Conservation (phyloP, 2,113 vertebrate species). For the Pagrus major region DNA sequence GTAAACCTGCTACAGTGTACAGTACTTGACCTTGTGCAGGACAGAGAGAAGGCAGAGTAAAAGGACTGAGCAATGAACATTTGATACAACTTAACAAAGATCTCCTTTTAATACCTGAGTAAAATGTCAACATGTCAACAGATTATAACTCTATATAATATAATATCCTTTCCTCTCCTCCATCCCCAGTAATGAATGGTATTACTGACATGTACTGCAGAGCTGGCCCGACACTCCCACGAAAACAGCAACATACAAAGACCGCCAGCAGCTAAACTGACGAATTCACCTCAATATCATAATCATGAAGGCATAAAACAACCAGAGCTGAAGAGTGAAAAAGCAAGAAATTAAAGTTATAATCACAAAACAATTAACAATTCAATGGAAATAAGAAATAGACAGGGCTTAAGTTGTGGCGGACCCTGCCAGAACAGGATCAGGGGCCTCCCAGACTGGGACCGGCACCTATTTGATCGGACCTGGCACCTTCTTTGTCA, state of each 20-base stretch:
- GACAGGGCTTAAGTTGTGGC: too few species aligned
- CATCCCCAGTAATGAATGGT: neutral
- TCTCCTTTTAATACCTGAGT: neutral
- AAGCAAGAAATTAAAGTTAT: neutral
- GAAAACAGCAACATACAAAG: neutral
- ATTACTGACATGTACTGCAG: neutral
- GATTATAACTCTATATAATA: neutral
- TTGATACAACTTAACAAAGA: neutral
- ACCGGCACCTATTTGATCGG: too few species aligned
- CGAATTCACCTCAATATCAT: neutral
- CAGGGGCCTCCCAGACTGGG: too few species aligned
- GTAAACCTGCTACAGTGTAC: conserved; percentile 20
- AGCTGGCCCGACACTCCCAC: neutral
- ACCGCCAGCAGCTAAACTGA: neutral
- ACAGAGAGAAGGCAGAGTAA: conserved; percentile 46
- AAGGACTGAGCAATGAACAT: neutral
- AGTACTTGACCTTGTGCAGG: conserved; percentile 60
- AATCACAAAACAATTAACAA: neutral
- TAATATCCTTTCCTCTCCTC: neutral
- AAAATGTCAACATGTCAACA: neutral
- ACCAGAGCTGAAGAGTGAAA: neutral
- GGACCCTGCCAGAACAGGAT: too few species aligned
- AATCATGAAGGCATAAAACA: neutral
- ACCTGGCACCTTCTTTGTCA: too few species aligned
- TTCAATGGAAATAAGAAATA: neutral